These are phyloP conservation scores for Cephonodes hylas DNA, from an alignment of 2,888 invertebrate species.

Conservation along the genomic window DNA sequence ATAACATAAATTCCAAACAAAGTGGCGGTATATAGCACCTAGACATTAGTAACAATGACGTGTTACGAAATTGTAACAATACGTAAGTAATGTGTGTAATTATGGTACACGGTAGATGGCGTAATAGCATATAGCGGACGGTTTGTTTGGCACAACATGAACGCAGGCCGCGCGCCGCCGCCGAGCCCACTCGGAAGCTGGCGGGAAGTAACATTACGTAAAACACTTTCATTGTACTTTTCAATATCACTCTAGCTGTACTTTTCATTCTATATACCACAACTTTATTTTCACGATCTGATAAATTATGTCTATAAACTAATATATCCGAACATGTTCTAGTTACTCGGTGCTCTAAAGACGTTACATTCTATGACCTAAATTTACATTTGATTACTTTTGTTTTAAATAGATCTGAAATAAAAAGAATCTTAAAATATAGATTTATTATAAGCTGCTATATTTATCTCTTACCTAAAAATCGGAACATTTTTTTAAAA, in stretches of 20 bases:
- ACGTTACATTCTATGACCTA: background rate
- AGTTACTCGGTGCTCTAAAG: background rate
- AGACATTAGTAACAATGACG: background rate
- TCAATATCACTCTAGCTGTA: conserved; percentile 48
- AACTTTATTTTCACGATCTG: conserved; percentile 41
- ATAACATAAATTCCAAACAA: no score
- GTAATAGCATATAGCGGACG: conserved; percentile 25
- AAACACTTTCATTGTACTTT: conserved; percentile 64
- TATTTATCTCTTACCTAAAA: no score
- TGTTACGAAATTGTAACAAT: conserved; percentile 27
- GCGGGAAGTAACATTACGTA: conserved; percentile 49
- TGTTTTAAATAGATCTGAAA: no score
- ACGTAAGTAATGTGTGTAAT: conserved; percentile 27
- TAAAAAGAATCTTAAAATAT: no score
- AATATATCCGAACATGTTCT: background rate
- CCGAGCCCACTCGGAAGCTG: conserved; percentile 31
- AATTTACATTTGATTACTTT: background rate
- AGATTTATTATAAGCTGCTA: no score
- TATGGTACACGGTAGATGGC: conserved; percentile 20
- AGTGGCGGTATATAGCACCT: background rate
- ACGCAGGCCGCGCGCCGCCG: conserved; percentile 24
- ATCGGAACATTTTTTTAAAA: no score
- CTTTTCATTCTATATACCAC: conserved; percentile 39
- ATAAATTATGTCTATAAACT: background rate
- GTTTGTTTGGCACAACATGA: conserved; percentile 36